These are phyloP conservation scores for Kryptolebias marmoratus DNA, from an alignment of 2,113 vertebrate genomes.

Conservation along the genomic window DNA sequence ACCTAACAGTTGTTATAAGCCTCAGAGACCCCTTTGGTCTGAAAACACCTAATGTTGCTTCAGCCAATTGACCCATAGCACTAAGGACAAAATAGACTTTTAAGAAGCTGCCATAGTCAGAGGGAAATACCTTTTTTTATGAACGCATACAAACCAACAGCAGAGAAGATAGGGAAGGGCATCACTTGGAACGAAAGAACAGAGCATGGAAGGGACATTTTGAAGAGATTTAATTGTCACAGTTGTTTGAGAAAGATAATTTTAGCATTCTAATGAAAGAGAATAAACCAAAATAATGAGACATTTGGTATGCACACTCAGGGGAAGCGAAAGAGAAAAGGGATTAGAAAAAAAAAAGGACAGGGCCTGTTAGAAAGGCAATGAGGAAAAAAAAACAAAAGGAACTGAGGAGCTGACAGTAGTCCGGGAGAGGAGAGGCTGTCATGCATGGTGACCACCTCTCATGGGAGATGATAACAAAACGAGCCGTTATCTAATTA, in stretches of 20 bases:
- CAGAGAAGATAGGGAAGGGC: constrained; percentile 21
- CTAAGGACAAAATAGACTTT: constrained; percentile 35
- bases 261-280: constrained; percentile 38
- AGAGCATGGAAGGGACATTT: constrained; percentile 23
- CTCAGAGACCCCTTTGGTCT: no score
- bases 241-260: constrained; percentile 55
- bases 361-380: constrained; percentile 22
- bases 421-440: constrained; percentile 27
- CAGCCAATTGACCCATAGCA: constrained; percentile 41
- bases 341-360: neutral
- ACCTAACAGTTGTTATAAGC: no score
- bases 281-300: constrained; percentile 42
- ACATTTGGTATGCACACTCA: constrained; percentile 5
- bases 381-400: constrained; percentile 25
- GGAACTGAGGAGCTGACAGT: constrained; percentile 39
- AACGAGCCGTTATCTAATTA: constrained; percentile 67
- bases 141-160: constrained; percentile 8
- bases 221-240: constrained; percentile 58
- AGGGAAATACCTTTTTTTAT: constrained; percentile 36
- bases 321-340: constrained; percentile 15
- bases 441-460: constrained; percentile 12
- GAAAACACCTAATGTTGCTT: constrained; percentile 7
- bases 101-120: constrained; percentile 59
- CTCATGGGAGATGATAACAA: constrained; percentile 57
- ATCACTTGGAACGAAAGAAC: constrained; percentile 18